Conservation (phyloP, 2,888 invertebrate species). For the Dasysyrphus tricinctus region DNA sequence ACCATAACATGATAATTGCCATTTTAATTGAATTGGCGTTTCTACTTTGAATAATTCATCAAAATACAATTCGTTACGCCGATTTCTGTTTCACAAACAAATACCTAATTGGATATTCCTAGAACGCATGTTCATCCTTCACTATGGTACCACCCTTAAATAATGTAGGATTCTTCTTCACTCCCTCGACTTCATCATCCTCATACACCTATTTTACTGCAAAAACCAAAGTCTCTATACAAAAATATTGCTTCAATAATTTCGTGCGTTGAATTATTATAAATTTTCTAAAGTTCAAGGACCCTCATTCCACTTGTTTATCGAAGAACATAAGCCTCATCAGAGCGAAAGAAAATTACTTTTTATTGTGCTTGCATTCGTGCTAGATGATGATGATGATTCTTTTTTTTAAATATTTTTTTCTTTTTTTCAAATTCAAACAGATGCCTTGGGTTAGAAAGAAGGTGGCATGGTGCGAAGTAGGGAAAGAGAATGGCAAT, state of each 20-base stretch:
- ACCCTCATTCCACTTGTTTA: conserved; percentile 25
- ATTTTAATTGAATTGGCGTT: no score
- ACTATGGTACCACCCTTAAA: neutral
- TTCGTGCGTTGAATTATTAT: neutral
- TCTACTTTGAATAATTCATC: neutral
- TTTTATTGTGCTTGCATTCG: conserved; percentile 19
- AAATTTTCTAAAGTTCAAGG: conserved; percentile 38
- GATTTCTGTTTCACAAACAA: neutral
- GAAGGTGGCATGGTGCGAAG: neutral
- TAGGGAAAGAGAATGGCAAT: neutral
- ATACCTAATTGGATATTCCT: neutral
- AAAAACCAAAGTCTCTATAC: neutral
- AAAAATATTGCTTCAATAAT: neutral
- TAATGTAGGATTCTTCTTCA: neutral
- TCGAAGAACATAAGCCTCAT: conserved; percentile 1
- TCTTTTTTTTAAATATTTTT: conserved; percentile 28
- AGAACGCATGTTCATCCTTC: neutral
- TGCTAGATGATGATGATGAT: neutral
- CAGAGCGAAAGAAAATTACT: conserved; percentile 13
- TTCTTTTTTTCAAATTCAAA: conserved; percentile 17
- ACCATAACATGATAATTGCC: no score
- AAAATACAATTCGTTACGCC: neutral
- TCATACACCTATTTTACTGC: neutral
- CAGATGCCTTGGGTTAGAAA: conserved; percentile 47
- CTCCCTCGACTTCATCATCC: neutral